A percentile compares a stretch with the other conserved stretches of the same genome.
phyloP scores from a whole-genome alignment of 2,797 vertebrate species.

The Spondyliosoma cantharus region DNA sequence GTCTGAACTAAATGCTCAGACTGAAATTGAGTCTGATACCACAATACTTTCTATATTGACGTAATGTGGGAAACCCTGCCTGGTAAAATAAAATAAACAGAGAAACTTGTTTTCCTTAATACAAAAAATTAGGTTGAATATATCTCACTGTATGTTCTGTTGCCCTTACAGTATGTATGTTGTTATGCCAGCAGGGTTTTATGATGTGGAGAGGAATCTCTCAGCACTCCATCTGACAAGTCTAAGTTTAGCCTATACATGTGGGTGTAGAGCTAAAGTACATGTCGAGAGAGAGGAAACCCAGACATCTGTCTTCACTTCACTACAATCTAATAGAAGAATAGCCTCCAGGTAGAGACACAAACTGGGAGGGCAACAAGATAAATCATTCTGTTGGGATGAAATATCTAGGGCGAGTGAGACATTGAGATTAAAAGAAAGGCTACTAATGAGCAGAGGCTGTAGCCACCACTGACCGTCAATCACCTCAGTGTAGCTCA shows the following conservation, averaged over 20 bases:
- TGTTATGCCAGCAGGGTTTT: constrained; percentile 35
- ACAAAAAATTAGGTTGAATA: neutral
- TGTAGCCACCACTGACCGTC: constrained; percentile 20
- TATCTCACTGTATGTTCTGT: constrained; percentile 1
- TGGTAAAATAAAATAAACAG: neutral
- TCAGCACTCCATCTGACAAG: constrained; percentile 32
- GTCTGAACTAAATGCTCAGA: neutral
- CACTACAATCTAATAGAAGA: neutral
- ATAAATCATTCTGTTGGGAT: neutral
- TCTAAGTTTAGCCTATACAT: constrained; percentile 61
- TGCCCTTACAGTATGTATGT: constrained; percentile 2
- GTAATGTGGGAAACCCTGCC: neutral
- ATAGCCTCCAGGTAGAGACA: neutral
- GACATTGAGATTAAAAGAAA: constrained; percentile 3
- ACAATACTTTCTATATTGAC: neutral
- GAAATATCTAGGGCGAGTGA: neutral
- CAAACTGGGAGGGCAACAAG: neutral
- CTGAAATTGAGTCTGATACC: neutral
- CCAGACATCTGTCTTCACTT: constrained; percentile 37
- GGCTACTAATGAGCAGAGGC: neutral
- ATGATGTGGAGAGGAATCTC: constrained; percentile 55
- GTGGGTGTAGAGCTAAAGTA: constrained; percentile 36
- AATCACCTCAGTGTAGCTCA: neutral
- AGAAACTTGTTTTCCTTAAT: neutral
- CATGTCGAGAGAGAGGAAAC: constrained; percentile 28